Evolutionary conservation across 2,113 vertebrate species (phyloP), one percentile per base, ranked within the genome.

Genomic region (Origma solitaria): DNA sequence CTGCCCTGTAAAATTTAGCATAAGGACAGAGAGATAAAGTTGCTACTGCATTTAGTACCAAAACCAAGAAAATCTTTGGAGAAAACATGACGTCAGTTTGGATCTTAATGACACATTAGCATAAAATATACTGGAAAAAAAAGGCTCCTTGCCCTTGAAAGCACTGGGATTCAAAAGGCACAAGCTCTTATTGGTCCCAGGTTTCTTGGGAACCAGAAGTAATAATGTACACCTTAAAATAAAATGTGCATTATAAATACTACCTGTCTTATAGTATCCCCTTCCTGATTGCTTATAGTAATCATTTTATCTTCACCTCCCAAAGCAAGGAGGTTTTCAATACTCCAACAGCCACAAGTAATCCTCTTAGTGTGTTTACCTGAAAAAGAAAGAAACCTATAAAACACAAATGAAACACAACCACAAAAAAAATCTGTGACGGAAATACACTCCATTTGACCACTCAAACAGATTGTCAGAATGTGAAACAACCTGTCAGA

Each of bases 291-390:
- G 97, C 99, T 99, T 96, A 99, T 97, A 64, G 98, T 99, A 47
- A 99, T 97, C 60, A 98, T 98, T 97, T 97, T 99, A 96, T 99
- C 99, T 92, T 99, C 99, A 44, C 99, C 98, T 27, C 99, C 99
- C 53, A 99, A 97, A 62, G 99, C 99, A 94, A 99, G 96, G 12
- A 99, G 97, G 95, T 99, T 99, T 94, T 99, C 99, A 94, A 93
- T 94, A 92, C 98, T 99, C 99, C 99, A 99, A 70, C 98, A 99
- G 25, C 99, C 99, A 95, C 99, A 99, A 21, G 99, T 99, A 94
- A 99, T 99, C 88, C 96, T 98, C 95, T 99, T 99, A 60, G 98
- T 99, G 94, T 99, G 99, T 90, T 99, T 99, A 85, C 99, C 99
- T 99, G 94, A 77, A 97, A 96, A 88, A 97, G 47, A 97, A 92